Base-by-base conservation (phyloP, 2,888 invertebrate genomes). In the Cheilosia vulpina region DNA sequence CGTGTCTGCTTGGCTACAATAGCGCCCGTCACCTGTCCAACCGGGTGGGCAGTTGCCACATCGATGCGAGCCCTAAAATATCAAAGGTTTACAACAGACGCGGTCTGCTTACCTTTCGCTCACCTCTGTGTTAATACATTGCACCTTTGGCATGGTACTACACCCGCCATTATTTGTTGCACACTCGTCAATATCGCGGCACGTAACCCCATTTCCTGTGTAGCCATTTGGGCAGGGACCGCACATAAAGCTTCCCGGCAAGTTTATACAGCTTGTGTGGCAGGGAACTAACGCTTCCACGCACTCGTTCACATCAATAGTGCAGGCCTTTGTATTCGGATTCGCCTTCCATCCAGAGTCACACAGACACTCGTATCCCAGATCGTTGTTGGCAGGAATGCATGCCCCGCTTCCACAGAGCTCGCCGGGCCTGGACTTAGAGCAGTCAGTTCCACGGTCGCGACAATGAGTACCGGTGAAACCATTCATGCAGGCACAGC, bases 181-280 rank as follows among this genome's bases (percentile, higher is more conserved):
- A 90, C 99, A 99, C 93, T 99, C 99, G 90, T 99, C 95, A 45
- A 98, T 94, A 90, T 99, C 99, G 1, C 93, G 92, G 89, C 99
- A 99, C 45, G 94, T 94, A 89, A 95, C 95, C 1, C 98, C 98
- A 92, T 97, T 97, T 24, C 98, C 98, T 80, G 95, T 94, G 89
- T 96, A 98, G 11, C 98, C 97, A 88, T 92, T 88, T 0, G 99
- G 99, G 92, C 99, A 99, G 24, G 94, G 93, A 2, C 96, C 98
- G 91, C 99, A 99, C 84, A 93, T 93, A 92, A 97, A 99, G 5
- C 96, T 94, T 1, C 99, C 99, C 0, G 97, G 98, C 0, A 96
- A 93, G 91, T 99, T 99, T 79, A 97, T 94, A 90, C 99, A 99
- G n/a, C 93, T 93, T 0, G 97, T 97, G 68, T 93, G 93, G 90